Evolutionary conservation across 2,888 invertebrate genomes (phyloP), one percentile per base, ranked within the genome.

Genomic region (Azorinus chamasolen): DNA sequence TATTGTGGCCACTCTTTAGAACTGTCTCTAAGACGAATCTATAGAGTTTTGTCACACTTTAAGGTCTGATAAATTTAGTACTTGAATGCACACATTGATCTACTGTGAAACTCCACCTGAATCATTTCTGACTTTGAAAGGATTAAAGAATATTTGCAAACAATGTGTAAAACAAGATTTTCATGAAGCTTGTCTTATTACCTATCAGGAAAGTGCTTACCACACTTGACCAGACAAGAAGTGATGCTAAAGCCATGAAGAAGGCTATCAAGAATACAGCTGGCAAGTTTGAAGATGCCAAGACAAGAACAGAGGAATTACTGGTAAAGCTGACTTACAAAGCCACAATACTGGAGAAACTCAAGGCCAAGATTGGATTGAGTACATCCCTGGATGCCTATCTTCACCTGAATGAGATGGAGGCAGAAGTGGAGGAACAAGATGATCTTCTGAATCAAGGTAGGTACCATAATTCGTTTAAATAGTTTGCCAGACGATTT

Each of bases 141-240:
- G n/a, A n/a, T n/a, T n/a, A n/a, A n/a, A n/a, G n/a, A n/a, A n/a
- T n/a, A n/a, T n/a, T n/a, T n/a, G n/a, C n/a, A n/a, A n/a, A n/a
- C n/a, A n/a, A n/a, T n/a, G n/a, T n/a, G n/a, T n/a, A n/a, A n/a
- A n/a, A 32, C 32, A 32, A 32, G 5, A 32, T 32, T 6, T 32
- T 32, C 32, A 32, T 32, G 4, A 6, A 6, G 5, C 45, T 20
- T 8, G 6, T 4, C 6, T 18, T 18, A 8, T 16, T 45, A 32
- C 43, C 8, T 64, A 58, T 12, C 75, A 93, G 92, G 79, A 91
- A 91, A 86, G 91, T 91, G 4, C 54, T 93, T n/a, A 79, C 88
- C n/a, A 92, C 92, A n/a, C 74, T 93, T 64, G 91, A 92, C 71
- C 90, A 90, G 79, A 92, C 92, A 0, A 84, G 92, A 57, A 86